Evolutionary conservation across 1,140 invertebrate genomes (phyloP).

Genomic region (Drosophila sechellia): DNA sequence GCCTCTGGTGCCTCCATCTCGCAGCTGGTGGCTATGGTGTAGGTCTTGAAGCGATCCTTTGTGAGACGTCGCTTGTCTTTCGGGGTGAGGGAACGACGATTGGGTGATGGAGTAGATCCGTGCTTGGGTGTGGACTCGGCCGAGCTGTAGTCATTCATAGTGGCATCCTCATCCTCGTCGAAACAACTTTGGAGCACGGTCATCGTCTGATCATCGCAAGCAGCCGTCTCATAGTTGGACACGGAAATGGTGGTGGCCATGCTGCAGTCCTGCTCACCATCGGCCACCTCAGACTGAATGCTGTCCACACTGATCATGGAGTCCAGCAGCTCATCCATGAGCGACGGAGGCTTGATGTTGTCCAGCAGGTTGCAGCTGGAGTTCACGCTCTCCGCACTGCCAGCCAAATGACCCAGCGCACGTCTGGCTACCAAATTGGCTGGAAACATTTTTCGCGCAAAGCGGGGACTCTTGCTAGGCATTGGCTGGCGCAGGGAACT

Average conservation of each 20-base stretch:
- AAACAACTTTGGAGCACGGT: conserved; percentile 79
- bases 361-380: conserved; percentile 88
- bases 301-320: conserved; percentile 94
- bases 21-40: conserved; percentile 88
- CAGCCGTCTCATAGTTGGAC: conserved; percentile 81
- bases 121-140: conserved; percentile 90
- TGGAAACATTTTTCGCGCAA: conserved; percentile 88
- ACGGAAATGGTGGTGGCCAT: conserved; percentile 79
- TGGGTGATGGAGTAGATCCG: conserved; percentile 60
- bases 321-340: conserved; percentile 91
- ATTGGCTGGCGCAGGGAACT: conserved; percentile 76
- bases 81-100: conserved; percentile 87
- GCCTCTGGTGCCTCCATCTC: conserved; percentile 64
- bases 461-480: conserved; percentile 71
- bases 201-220: conserved; percentile 86
- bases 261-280: conserved; percentile 81
- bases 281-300: conserved; percentile 91
- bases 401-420: conserved; percentile 86
- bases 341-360: conserved; percentile 92
- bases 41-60: conserved; percentile 92
- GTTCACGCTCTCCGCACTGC: conserved; percentile 85
- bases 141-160: conserved; percentile 86
- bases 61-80: conserved; percentile 90
- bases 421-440: conserved; percentile 88
- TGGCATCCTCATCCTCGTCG: conserved; percentile 85